Evolutionary conservation across 2,888 invertebrate species (phyloP), one percentile per base, ranked within the genome.

Genomic region (Gasteruption jaculator): DNA sequence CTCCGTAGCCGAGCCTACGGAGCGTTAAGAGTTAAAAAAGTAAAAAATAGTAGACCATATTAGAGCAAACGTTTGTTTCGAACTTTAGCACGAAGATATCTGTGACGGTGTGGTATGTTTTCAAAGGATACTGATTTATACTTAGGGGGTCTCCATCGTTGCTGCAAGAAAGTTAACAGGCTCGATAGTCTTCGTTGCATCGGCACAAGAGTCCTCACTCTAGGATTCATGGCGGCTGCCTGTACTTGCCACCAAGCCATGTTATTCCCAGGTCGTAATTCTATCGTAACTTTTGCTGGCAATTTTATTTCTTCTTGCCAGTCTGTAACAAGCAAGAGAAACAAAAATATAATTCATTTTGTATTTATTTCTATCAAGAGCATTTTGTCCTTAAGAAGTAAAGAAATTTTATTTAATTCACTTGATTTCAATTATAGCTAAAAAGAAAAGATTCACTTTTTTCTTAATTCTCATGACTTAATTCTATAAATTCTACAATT

Each of bases 141-240:
- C 39, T 76, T 75, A 8, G 72, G 71, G 18, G 80, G 77, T 46
- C 78, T 79, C 94, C 94, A 95, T 56, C 89, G 80, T 45, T 76
- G 76, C 56, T 82, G 80, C 49, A 95, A 77, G 60, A 82, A 86
- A 49, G 74, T 73, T 30, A 93, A 76, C 31, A 92, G 73, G 41
- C 81, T 79, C 10, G 79, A 76, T 6, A 93, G 74, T 31, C 84
- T 76, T 49, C 86, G 80, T 58, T 90, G 86, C 39, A 90, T 76
- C 15, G 88, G 83, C 38, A 89, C 74, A 33, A 81, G 76, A 25
- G 85, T 79, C 44, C 83, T 78, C 4, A 87, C 79, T 53, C 92
- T 80, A 19, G 95, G 95, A 78, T 95, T 95, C 76, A 93, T 92
- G 2, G 93, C 86, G 39, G 88, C 74, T 5, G 79, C 78, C 68